Evolutionary conservation across 2,113 vertebrate species (phyloP).

Genomic region (Dinomys branickii): DNA sequence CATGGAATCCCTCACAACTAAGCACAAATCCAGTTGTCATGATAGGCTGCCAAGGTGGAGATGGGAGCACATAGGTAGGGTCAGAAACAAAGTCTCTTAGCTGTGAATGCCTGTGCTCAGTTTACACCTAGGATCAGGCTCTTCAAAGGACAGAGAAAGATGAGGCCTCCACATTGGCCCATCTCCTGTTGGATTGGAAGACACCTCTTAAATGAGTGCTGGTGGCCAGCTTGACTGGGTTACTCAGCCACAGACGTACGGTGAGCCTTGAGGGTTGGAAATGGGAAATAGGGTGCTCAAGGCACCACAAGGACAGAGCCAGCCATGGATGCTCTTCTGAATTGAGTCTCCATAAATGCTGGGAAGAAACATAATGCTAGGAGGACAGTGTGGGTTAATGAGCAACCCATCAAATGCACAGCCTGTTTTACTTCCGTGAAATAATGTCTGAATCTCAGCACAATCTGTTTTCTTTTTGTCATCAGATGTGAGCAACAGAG

Average conservation of each 20-base stretch:
- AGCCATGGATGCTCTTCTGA: not conserved
- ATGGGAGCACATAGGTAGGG: not conserved
- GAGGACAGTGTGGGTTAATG: not conserved
- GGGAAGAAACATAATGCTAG: not conserved
- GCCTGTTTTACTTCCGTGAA: not conserved
- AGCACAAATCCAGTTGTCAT: not conserved
- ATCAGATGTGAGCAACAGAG: constrained; percentile 4
- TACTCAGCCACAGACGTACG: not conserved
- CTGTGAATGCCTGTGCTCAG: not conserved
- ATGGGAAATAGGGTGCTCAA: not conserved
- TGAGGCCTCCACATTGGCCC: not conserved
- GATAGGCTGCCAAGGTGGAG: not conserved
- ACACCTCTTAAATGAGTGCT: not conserved
- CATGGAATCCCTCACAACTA: not conserved
- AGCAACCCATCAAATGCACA: not conserved
- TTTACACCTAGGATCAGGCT: not conserved
- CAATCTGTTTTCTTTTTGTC: constrained; percentile 24
- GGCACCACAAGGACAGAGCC: not conserved
- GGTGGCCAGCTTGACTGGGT: not conserved
- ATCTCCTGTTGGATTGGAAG: not conserved
- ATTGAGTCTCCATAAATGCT: not conserved
- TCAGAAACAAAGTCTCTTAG: not conserved
- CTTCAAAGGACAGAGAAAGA: not conserved
- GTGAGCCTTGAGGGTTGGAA: not conserved
- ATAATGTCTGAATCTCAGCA: not conserved